Evolutionary conservation across 2,797 vertebrate species (phyloP).

Genomic region (Typhlichthys eigenmanni): DNA sequence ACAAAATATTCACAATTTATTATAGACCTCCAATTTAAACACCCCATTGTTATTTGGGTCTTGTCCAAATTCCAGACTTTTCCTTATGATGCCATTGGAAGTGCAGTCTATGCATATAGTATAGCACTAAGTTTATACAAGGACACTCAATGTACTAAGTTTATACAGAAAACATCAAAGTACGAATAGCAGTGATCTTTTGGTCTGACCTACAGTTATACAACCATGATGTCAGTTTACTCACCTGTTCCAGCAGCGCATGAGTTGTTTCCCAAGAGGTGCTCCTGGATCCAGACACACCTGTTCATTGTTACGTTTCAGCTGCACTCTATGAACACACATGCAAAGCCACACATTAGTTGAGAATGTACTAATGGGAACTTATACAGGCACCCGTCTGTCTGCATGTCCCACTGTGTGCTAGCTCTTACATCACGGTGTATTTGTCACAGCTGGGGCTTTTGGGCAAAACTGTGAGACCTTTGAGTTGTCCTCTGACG

Average conservation of each 20-base stretch:
- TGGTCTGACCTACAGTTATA: no score
- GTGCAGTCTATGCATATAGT: no score
- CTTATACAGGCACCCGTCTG: not conserved
- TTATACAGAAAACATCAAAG: no score
- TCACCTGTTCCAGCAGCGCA: slow-evolving; percentile 77
- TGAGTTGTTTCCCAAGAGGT: slow-evolving; percentile 60
- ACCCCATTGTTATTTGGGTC: no score
- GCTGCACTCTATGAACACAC: slow-evolving; percentile 68
- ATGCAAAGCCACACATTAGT: slow-evolving; percentile 15
- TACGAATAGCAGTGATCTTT: no score
- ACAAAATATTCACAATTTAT: no score
- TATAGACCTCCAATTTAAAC: no score
- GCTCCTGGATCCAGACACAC: slow-evolving; percentile 70
- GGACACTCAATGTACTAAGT: no score
- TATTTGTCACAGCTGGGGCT: slow-evolving; percentile 58
- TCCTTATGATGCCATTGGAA: no score
- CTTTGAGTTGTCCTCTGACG: slow-evolving; percentile 50
- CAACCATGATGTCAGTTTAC: slow-evolving; percentile 7
- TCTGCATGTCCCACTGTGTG: not conserved
- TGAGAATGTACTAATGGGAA: not conserved
- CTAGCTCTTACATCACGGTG: slow-evolving; percentile 76
- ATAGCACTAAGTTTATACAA: no score
- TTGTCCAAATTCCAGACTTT: no score
- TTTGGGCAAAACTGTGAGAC: slow-evolving; percentile 52
- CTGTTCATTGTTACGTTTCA: slow-evolving; percentile 17